phyloP scores from a whole-genome alignment of 2,113 vertebrate species.

The Siphamia tubifer region DNA sequence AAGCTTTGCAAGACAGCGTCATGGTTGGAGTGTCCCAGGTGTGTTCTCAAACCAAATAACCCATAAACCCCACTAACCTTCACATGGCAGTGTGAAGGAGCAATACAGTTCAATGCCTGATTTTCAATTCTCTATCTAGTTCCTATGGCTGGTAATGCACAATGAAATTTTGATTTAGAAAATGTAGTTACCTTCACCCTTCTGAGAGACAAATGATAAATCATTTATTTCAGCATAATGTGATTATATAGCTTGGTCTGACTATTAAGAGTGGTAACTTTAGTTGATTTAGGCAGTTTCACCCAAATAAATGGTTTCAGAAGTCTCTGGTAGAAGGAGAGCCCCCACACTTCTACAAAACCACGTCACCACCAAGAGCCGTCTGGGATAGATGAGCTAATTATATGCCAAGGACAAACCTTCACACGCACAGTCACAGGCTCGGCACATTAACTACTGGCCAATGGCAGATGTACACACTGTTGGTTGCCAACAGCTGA shows the following conservation, averaged over 20 bases:
- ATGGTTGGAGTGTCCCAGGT: conserved; percentile 39
- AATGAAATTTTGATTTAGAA: conserved; percentile 21
- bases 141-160: neutral
- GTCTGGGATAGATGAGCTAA: conserved; percentile 73
- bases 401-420: conserved; percentile 82
- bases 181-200: neutral
- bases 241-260: neutral
- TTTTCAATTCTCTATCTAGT: neutral
- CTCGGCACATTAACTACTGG: conserved; percentile 62
- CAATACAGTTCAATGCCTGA: neutral
- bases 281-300: conserved; percentile 1
- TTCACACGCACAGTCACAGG: conserved; percentile 4
- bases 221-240: neutral
- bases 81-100: conserved; percentile 9
- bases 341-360: conserved; percentile 9
- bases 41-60: conserved; percentile 49
- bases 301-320: conserved; percentile 54
- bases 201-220: conserved; percentile 17
- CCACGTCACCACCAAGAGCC: conserved; percentile 47
- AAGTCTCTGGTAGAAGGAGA: conserved; percentile 43
- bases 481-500: conserved; percentile 41
- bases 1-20: conserved; percentile 8
- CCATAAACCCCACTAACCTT: conserved; percentile 60
- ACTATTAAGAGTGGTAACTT: conserved; percentile 13
- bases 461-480: conserved; percentile 68